These are phyloP conservation scores for Pristionchus japonicus DNA, from an alignment of 2,888 invertebrate species.

Conservation along the genomic window DNA sequence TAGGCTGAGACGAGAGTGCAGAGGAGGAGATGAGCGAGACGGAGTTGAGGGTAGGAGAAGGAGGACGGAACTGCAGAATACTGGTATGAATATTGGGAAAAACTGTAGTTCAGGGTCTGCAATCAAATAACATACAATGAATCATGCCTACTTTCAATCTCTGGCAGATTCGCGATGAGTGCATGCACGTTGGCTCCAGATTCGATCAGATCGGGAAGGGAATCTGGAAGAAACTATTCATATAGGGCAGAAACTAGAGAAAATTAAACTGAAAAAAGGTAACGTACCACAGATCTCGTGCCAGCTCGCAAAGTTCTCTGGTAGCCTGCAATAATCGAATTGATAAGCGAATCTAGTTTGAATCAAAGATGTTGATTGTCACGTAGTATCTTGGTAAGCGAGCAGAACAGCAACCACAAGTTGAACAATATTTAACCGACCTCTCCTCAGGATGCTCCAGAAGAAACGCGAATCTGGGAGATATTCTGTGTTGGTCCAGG, in stretches of 20 bases:
- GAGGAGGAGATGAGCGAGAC: slow-evolving; percentile 48
- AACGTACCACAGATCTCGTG: slow-evolving; percentile 37
- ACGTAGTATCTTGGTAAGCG: too few species aligned
- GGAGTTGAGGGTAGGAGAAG: slow-evolving; percentile 48
- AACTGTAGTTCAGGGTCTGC: not conserved
- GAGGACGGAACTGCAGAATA: not conserved
- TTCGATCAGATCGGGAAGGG: slow-evolving; percentile 3
- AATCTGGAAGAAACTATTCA: not conserved
- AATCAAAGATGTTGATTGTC: too few species aligned
- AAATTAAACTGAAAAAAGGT: not conserved
- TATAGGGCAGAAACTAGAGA: not conserved
- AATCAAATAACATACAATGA: not conserved
- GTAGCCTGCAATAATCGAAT: not conserved
- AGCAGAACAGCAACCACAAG: not conserved
- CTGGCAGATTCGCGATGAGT: slow-evolving; percentile 3
- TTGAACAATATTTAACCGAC: not conserved
- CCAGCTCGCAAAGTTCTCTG: not conserved
- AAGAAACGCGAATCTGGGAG: not conserved
- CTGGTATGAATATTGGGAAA: too few species aligned
- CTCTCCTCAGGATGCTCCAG: not conserved
- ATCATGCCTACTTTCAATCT: not conserved
- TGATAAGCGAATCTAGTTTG: too few species aligned
- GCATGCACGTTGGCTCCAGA: not conserved
- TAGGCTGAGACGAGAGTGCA: slow-evolving; percentile 48
- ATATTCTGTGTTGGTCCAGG: not conserved